A percentile compares a stretch with the other conserved stretches of the same genome.
Evolutionary conservation across 2,888 invertebrate species (phyloP).

Genomic region (Tenthredo livida): DNA sequence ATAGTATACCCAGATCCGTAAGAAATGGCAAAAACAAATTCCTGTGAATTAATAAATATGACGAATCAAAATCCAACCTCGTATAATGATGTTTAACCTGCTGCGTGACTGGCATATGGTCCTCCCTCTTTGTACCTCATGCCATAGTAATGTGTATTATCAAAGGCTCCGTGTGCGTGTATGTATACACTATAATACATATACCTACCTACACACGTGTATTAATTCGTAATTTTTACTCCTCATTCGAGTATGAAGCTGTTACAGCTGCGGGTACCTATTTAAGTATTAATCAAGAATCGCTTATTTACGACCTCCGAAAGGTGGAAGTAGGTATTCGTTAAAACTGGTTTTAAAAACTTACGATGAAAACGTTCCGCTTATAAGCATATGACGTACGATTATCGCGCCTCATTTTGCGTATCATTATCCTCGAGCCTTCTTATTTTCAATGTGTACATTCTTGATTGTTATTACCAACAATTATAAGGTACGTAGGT

Average conservation of each 20-base stretch:
- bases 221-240: background rate
- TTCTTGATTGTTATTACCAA: background rate
- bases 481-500: background rate
- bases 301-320: background rate
- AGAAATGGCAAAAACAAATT: background rate
- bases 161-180: background rate
- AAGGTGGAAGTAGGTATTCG: background rate
- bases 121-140: background rate
- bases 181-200: no score
- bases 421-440: background rate
- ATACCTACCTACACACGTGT: background rate
- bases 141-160: background rate
- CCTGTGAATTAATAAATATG: conserved; percentile 30
- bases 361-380: background rate
- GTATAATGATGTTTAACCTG: background rate
- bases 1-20: no score
- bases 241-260: background rate
- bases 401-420: background rate
- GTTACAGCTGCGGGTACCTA: background rate
- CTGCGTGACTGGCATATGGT: background rate
- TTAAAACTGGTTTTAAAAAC: conserved; percentile 4
- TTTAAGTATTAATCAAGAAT: background rate
- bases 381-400: background rate
- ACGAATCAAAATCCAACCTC: background rate
- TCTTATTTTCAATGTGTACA: background rate